These are phyloP conservation scores for Brienomyrus brachyistius DNA, from an alignment of 2,113 vertebrate species.

Conservation along the genomic window DNA sequence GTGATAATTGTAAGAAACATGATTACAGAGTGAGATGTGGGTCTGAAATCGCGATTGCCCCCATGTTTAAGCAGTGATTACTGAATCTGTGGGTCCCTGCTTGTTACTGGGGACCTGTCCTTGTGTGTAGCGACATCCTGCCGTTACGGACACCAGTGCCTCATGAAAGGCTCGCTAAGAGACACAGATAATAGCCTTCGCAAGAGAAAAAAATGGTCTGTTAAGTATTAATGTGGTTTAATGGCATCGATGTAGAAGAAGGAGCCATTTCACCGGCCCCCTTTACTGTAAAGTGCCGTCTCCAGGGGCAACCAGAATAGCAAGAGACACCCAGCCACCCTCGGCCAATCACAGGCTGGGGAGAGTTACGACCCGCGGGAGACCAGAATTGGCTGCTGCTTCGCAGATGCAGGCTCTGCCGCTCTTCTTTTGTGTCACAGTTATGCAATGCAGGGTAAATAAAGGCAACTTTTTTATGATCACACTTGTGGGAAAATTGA, in stretches of 20 bases:
- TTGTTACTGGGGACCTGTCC: neutral
- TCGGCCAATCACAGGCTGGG: neutral
- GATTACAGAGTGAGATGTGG: neutral
- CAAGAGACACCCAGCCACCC: neutral
- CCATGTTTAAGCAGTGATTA: neutral
- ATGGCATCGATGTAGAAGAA: neutral
- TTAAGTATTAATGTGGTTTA: constrained; percentile 9
- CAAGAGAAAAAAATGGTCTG: neutral
- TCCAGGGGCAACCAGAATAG: neutral
- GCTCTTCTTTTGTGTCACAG: neutral
- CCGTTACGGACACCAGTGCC: neutral
- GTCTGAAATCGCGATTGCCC: neutral
- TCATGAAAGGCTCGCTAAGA: neutral
- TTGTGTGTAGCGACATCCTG: neutral
- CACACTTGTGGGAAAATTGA: neutral
- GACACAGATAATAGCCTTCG: neutral
- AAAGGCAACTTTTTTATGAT: neutral
- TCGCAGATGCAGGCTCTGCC: neutral
- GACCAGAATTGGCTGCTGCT: neutral
- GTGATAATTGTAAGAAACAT: neutral
- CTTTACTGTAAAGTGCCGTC: neutral
- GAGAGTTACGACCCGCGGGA: neutral
- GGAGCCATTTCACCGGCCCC: neutral
- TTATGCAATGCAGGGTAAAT: neutral
- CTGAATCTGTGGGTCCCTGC: neutral